Percentiles rank a stretch among this genome's conserved stretches.
Conservation (phyloP, 2,113 vertebrate genomes). For the Pomatorhinus ruficollis region DNA sequence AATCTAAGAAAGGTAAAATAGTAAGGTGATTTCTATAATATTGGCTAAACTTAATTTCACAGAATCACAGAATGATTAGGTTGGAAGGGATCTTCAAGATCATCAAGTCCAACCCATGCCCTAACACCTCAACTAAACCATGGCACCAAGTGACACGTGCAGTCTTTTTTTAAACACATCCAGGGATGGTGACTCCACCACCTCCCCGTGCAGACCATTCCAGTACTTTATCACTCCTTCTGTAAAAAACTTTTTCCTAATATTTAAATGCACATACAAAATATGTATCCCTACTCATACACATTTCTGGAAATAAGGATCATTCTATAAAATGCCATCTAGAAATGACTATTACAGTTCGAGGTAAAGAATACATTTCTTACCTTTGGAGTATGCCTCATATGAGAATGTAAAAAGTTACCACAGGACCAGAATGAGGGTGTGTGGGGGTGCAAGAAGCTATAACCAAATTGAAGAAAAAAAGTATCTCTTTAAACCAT, state of each 20-base stretch:
- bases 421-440: neutral
- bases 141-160: too few relatives aligned
- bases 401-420: neutral
- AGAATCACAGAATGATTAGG: too few relatives aligned
- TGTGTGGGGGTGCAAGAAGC: neutral
- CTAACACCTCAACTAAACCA: too few relatives aligned
- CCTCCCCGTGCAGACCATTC: too few relatives aligned
- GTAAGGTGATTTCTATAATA: neutral
- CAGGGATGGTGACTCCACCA: too few relatives aligned
- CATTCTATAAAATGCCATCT: neutral
- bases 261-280: neutral
- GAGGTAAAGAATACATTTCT: neutral
- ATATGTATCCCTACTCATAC: too few relatives aligned
- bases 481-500: neutral
- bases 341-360: neutral
- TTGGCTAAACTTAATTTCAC: neutral
- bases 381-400: neutral
- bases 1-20: neutral
- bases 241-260: too few relatives aligned
- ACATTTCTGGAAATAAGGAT: neutral
- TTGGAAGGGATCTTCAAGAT: too few relatives aligned
- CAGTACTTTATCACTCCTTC: too few relatives aligned
- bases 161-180: too few relatives aligned
- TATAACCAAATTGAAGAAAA: neutral
- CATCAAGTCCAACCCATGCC: too few relatives aligned